Percentiles rank a stretch among this genome's conserved stretches.
Evolutionary conservation across 1,140 invertebrate genomes (phyloP).

Genomic region (Aradophagus sp.): DNA sequence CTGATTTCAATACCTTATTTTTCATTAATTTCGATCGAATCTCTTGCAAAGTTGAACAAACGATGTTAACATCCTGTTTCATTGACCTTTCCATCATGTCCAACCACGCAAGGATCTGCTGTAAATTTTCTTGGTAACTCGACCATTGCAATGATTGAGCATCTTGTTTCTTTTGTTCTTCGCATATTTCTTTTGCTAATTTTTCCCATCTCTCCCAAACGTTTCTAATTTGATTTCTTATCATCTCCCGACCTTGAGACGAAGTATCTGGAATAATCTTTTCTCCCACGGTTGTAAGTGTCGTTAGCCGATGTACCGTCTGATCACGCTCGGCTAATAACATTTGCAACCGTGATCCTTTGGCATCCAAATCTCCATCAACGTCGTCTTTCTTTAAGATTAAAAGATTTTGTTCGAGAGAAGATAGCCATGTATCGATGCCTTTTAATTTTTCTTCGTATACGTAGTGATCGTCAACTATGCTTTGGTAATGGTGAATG

Average conservation of each 20-base stretch:
- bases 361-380: conserved; percentile 74
- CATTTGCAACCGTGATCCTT: conserved; percentile 82
- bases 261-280: conserved; percentile 93
- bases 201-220: conserved; percentile 90
- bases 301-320: conserved; percentile 84
- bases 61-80: conserved; percentile 81
- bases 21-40: conserved; percentile 90
- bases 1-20: conserved; percentile 78
- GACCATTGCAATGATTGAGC: conserved; percentile 88
- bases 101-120: conserved; percentile 89
- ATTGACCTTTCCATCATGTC: conserved; percentile 88
- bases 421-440: conserved; percentile 84
- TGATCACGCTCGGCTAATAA: conserved; percentile 88
- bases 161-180: conserved; percentile 89
- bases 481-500: conserved; percentile 88
- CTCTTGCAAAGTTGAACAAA: conserved; percentile 86
- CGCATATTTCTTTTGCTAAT: conserved; percentile 85
- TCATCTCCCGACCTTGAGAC: conserved; percentile 89
- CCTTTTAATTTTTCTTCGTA: conserved; percentile 87
- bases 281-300: conserved; percentile 85
- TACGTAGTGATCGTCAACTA: conserved; percentile 88
- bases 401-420: conserved; percentile 84
- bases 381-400: conserved; percentile 75
- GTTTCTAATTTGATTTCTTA: conserved; percentile 86
- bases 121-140: conserved; percentile 88